Base-by-base conservation (phyloP, 2,113 vertebrate genomes). In the Hystrix cristata region DNA sequence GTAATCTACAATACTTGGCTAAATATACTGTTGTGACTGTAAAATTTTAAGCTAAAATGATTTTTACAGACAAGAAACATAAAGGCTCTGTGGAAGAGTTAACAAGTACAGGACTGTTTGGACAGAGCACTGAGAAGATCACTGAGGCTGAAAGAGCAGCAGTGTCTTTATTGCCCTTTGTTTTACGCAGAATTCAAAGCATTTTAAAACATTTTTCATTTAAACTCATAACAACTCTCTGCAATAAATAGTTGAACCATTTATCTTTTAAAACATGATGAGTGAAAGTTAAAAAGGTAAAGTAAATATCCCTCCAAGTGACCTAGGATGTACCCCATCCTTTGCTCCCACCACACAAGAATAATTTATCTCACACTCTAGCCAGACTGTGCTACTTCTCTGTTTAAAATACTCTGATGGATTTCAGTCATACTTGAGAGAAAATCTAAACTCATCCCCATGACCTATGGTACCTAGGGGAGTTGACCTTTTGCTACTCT, bases 351-450 rank as follows among this genome's bases (percentile, higher is more conserved):
- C 9, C 21, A 21, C 5, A 59, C 27, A 78, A 65, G n/a, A 55
- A 79, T 14, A 29, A 34, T 38, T 89, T 23, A 48, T 96, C 18
- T 94, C 19, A 62, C 0, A 0, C 9, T 29, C 9, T 64, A 92
- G 57, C 15, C 7, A 29, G 3, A 21, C 67, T 15, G 27, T 23
- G 1, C 25, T 60, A n/a, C 2, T 74, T 15, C 7, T 65, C 31
- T 87, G 14, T 48, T 94, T 69, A 87, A 83, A 95, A 87, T 19
- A 86, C 21, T 46, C 91, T 48, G 19, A 87, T 34, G 55, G 11
- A 23, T 53, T 90, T 53, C 34, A 13, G 34, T 78, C 23, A 67
- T 18, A 19, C 27, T 86, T 94, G 21, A 94, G 67, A 69, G 62
- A 76, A 93, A 81, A 91, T 81, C 21, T 59, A 16, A 94, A 81